Evolutionary conservation across 2,888 invertebrate genomes (phyloP).

Genomic region (Stomorhina lunata): DNA sequence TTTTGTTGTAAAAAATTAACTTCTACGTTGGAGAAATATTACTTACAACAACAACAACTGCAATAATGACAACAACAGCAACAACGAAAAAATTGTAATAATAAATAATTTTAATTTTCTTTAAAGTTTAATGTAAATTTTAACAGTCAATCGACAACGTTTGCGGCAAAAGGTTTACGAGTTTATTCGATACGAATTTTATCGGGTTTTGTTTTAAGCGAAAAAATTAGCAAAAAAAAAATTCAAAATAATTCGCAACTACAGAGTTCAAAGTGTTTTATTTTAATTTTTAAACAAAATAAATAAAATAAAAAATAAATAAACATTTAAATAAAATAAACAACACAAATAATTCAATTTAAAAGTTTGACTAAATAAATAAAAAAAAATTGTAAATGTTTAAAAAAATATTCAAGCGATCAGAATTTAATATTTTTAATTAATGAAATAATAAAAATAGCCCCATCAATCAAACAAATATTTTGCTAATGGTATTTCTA

Average conservation of each 20-base stretch:
- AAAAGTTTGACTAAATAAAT: no score
- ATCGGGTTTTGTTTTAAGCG: conserved; percentile 29
- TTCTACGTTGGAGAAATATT: conserved; percentile 7
- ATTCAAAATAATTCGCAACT: no score
- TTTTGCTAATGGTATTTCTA: no score
- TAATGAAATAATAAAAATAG: no score
- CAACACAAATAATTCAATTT: background rate
- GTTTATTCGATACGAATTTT: background rate
- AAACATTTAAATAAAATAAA: background rate
- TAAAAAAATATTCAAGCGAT: no score
- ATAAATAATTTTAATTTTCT: conserved; percentile 60
- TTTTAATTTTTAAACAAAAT: background rate
- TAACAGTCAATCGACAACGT: conserved; percentile 64
- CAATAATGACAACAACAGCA: background rate
- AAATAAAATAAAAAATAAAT: background rate
- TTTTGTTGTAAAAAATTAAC: no score
- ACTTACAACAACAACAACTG: background rate
- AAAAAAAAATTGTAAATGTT: no score
- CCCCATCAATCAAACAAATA: no score
- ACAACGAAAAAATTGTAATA: background rate
- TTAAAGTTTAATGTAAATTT: conserved; percentile 62
- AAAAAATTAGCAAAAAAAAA: conserved; percentile 7
- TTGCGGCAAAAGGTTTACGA: conserved; percentile 64
- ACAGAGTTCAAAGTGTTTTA: background rate
- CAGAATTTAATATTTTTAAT: no score